These are phyloP conservation scores for Craniophora ligustri DNA, from an alignment of 2,888 invertebrate species.

Conservation along the genomic window DNA sequence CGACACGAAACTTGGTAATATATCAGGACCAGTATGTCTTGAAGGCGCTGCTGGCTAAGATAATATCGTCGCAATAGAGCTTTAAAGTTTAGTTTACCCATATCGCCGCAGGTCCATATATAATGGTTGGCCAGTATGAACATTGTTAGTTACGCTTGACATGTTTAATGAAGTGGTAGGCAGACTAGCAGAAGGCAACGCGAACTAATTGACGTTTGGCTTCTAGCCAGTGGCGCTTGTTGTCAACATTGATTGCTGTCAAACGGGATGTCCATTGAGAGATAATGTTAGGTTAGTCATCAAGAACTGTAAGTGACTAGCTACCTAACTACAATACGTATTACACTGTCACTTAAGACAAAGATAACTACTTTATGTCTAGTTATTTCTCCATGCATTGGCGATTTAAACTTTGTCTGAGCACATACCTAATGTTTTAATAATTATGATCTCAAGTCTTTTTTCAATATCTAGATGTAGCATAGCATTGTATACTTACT, in stretches of 20 bases:
- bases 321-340: too few species aligned
- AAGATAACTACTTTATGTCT: too few species aligned
- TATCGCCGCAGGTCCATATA: background rate
- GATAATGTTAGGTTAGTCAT: too few species aligned
- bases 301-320: too few species aligned
- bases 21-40: background rate
- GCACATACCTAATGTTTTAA: too few species aligned
- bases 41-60: background rate
- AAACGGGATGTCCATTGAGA: constrained; percentile 1
- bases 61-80: background rate
- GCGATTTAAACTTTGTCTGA: too few species aligned
- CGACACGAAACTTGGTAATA: background rate
- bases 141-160: constrained; percentile 44
- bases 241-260: constrained; percentile 19
- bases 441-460: too few species aligned
- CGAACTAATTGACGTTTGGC: constrained; percentile 52
- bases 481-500: too few species aligned
- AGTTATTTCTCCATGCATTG: too few species aligned
- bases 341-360: too few species aligned
- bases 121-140: background rate
- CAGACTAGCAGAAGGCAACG: constrained; percentile 16
- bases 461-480: too few species aligned
- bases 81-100: background rate
- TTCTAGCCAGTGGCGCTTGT: constrained; percentile 39
- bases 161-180: constrained; percentile 41